Conservation (phyloP, 2,797 vertebrate species). For the Tiaroga cobitis region DNA sequence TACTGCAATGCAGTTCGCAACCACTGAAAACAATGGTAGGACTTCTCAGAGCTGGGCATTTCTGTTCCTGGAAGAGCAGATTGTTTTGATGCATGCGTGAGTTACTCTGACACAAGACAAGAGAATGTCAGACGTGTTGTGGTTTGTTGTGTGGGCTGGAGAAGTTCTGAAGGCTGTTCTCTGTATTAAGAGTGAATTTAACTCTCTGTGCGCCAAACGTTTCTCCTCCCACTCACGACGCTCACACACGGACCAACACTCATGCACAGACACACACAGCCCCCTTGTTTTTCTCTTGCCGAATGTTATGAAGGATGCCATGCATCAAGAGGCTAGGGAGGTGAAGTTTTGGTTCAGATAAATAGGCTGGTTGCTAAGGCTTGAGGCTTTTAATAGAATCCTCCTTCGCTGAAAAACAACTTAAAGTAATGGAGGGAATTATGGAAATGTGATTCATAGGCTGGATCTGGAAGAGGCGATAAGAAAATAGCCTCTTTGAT, state of each 20-base stretch:
- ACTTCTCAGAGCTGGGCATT: not conserved
- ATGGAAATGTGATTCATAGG: conserved; percentile 27
- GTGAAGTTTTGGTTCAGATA: conserved; percentile 14
- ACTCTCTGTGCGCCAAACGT: conserved; percentile 41
- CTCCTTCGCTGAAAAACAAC: conserved; percentile 36
- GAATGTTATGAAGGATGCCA: conserved; percentile 6
- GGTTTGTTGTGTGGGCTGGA: conserved; percentile 48
- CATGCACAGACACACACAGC: conserved; percentile 28
- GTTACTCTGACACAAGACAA: conserved; percentile 38
- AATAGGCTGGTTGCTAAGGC: conserved; percentile 19
- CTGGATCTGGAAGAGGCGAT: not conserved
- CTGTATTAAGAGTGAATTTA: conserved; percentile 41
- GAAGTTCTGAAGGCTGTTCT: conserved; percentile 50
- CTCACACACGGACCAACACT: conserved; percentile 3
- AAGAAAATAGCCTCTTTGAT: not conserved
- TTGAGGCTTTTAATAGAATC: conserved; percentile 45
- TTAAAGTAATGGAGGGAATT: conserved; percentile 22
- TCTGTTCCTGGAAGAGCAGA: not conserved
- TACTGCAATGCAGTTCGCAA: conserved; percentile 46
- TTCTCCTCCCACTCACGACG: conserved; percentile 28
- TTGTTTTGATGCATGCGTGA: conserved; percentile 18
- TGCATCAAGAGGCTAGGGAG: not conserved
- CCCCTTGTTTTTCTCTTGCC: conserved; percentile 25
- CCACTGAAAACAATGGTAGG: not conserved
- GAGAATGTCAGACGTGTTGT: conserved; percentile 38